phyloP scores from a whole-genome alignment of 2,888 invertebrate species.

The Cosmia trapezina region DNA sequence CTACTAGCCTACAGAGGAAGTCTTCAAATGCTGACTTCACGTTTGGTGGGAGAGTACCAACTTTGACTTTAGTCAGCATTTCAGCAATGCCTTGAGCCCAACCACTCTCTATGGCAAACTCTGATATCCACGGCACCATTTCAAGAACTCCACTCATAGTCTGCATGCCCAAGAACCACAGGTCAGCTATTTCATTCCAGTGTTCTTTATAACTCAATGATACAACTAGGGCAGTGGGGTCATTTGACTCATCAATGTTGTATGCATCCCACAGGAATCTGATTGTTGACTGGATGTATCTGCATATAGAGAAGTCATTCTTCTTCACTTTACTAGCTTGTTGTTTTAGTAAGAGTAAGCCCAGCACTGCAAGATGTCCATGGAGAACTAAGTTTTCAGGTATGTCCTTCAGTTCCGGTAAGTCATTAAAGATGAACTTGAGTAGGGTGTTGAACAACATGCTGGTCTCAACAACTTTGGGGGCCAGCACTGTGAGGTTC shows the following conservation, averaged over 20 bases:
- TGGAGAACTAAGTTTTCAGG: constrained; percentile 96
- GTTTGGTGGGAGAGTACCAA: constrained; percentile 95
- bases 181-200: constrained; percentile 97
- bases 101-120: constrained; percentile 97
- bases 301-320: constrained; percentile 96
- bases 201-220: constrained; percentile 96
- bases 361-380: constrained; percentile 96
- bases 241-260: constrained; percentile 96
- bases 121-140: constrained; percentile 96
- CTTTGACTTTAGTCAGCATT: constrained; percentile 95
- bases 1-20: constrained; percentile 95
- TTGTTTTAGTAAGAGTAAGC: constrained; percentile 95
- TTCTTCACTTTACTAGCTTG: constrained; percentile 95
- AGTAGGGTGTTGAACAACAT: constrained; percentile 94
- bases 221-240: constrained; percentile 95
- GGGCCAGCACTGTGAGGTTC: constrained; percentile 97
- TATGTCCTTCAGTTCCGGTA: constrained; percentile 95
- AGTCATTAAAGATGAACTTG: constrained; percentile 95
- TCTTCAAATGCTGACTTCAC: constrained; percentile 97
- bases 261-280: constrained; percentile 98
- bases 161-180: constrained; percentile 98
- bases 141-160: constrained; percentile 96
- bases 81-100: constrained; percentile 97
- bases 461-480: constrained; percentile 95
- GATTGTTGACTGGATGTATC: constrained; percentile 96